Evolutionary conservation across 1,140 invertebrate genomes (phyloP), one percentile per base, ranked within the genome.

Genomic region (Zaprionus davidi): DNA sequence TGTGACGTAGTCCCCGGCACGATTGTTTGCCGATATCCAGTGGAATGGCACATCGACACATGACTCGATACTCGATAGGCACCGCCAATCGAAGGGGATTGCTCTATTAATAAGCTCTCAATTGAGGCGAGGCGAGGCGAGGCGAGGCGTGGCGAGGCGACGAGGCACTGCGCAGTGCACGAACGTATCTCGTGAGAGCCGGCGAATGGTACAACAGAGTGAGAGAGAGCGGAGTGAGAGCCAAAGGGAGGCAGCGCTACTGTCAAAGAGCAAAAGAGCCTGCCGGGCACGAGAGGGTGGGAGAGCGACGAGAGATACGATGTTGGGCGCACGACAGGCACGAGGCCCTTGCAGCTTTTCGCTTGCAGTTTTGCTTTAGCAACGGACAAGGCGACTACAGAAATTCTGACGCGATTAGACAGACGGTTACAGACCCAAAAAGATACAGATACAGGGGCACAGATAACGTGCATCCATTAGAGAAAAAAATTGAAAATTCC

Each of bases 101-200:
- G 28, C 36, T 59, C 56, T 55, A 58, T 80, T 70, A 78, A 78
- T 78, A 66, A 66, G 65, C 60, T 41, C n/a, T 44, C 59, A 83
- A 84, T 84, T 81, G 53, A 11, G 24, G 46, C 9, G 31, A 36
- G 13, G 51, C 49, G 53, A 11, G 24, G 46, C 9, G 31, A 36
- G 13, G 51, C 49, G 51, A 15, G 24, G 51, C 13, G 17, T 17
- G 9, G 5, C 22, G 49, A 9, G 49, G 24, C 41, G n/a, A 46
- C 41, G 2, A 51, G 20, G 46, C 31, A 55, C 15, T 28, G 41
- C 31, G 34, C 31, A 67, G 36, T n/a, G 38, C 31, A 67, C n/a
- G 41, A 57, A 51, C 46, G 46, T 3, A 13, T 46, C 17, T 17
- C n/a, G 41, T 46, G 41, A 46, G n/a, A 46, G n/a, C n/a, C n/a